These are phyloP conservation scores for Eptatretus atami DNA, from an alignment of 2,797 vertebrate genomes.

Conservation along the genomic window DNA sequence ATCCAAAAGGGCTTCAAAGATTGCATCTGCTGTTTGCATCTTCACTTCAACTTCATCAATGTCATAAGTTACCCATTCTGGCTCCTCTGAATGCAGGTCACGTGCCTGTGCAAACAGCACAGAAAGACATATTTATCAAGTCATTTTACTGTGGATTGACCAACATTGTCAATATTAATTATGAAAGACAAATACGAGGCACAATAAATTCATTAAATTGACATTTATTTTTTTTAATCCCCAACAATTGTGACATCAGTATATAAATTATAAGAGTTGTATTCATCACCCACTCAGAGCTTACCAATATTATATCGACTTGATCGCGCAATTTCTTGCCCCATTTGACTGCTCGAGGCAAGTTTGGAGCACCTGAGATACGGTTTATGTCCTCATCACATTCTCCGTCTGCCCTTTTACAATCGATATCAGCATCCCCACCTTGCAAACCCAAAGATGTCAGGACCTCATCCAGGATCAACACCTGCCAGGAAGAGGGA, in stretches of 20 bases:
- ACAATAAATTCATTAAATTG: too few relatives aligned
- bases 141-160: constrained; percentile 7
- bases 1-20: constrained; percentile 70
- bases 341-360: constrained; percentile 98
- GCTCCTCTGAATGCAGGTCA: constrained; percentile 81
- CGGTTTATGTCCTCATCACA: too few relatives aligned
- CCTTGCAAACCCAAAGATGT: constrained; percentile 45
- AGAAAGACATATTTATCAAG: constrained; percentile 8
- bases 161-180: constrained; percentile 4
- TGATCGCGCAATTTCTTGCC: constrained; percentile 77
- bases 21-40: constrained; percentile 77
- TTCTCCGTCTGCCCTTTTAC: background rate
- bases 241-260: background rate
- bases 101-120: constrained; percentile 30
- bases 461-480: constrained; percentile 44
- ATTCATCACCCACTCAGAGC: constrained; percentile 7
- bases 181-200: background rate
- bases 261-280: too few relatives aligned
- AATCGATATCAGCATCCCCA: constrained; percentile 20
- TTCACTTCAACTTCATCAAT: constrained; percentile 87
- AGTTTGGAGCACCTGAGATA: constrained; percentile 11
- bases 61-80: constrained; percentile 89
- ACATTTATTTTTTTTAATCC: too few relatives aligned
- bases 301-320: constrained; percentile 82
- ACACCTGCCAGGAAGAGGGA: constrained; percentile 16